Evolutionary conservation across 2,888 invertebrate genomes (phyloP).

Genomic region (Zygaena filipendulae): DNA sequence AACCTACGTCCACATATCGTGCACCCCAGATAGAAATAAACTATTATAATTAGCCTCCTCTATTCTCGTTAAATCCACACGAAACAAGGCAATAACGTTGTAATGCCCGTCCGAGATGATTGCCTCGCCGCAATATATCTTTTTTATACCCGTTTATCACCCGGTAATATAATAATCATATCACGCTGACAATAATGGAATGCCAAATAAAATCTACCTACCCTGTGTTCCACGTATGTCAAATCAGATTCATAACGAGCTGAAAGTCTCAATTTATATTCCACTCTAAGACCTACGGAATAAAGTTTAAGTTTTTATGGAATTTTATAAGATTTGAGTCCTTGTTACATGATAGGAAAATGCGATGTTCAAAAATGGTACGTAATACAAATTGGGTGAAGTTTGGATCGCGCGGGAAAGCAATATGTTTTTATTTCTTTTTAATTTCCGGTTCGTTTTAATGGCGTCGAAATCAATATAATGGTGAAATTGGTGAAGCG

Average conservation of each 20-base stretch:
- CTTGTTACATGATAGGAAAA: slow-evolving; percentile 21
- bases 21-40: too few relatives aligned
- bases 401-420: slow-evolving; percentile 61
- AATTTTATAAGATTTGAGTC: slow-evolving; percentile 7
- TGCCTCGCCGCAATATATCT: slow-evolving; percentile 54
- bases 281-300: slow-evolving; percentile 6
- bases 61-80: slow-evolving; percentile 53
- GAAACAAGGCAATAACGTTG: slow-evolving; percentile 49
- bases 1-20: too few relatives aligned
- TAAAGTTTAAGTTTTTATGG: slow-evolving; percentile 12
- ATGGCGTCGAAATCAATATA: slow-evolving; percentile 68
- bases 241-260: too few relatives aligned
- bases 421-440: slow-evolving; percentile 67
- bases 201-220: slow-evolving; percentile 64
- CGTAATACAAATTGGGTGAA: slow-evolving; percentile 63
- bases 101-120: slow-evolving; percentile 53
- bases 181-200: slow-evolving; percentile 63
- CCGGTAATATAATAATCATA: slow-evolving; percentile 66
- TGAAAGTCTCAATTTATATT: slow-evolving; percentile 1
- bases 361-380: slow-evolving; percentile 50
- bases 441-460: slow-evolving; percentile 66
- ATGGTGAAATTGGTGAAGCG: slow-evolving; percentile 39
- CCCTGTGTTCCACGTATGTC: slow-evolving; percentile 38
- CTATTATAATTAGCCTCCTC: too few relatives aligned
- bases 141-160: slow-evolving; percentile 63